Conservation (phyloP, 2,113 vertebrate species). For the Oriolus oriolus region DNA sequence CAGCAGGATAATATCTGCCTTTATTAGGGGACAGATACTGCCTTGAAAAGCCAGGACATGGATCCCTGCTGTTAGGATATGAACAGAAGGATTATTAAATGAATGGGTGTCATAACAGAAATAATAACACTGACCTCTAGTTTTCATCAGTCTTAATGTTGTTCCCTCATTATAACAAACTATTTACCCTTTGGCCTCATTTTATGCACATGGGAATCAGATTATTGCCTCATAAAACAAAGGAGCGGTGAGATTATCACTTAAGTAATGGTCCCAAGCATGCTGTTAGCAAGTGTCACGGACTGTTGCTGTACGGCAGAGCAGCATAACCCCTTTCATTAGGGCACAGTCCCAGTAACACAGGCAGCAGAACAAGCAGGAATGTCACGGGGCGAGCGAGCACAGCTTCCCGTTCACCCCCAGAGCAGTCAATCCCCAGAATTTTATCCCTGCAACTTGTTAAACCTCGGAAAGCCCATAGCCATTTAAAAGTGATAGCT, state of each 20-base stretch:
- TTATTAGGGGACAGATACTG: constrained; percentile 8
- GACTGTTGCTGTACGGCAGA: background rate
- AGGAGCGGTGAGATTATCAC: constrained; percentile 44
- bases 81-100: constrained; percentile 49
- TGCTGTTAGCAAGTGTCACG: background rate
- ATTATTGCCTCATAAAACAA: constrained; percentile 66
- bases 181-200: constrained; percentile 62
- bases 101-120: constrained; percentile 54
- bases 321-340: background rate
- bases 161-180: constrained; percentile 57
- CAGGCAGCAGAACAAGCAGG: background rate
- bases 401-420: background rate
- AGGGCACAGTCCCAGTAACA: background rate
- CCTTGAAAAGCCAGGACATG: constrained; percentile 9
- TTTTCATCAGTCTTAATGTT: constrained; percentile 58
- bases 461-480: background rate
- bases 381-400: background rate
- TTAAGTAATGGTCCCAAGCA: constrained; percentile 46
- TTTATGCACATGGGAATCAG: constrained; percentile 51
- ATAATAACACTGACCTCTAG: constrained; percentile 57
- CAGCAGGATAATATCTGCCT: constrained; percentile 18
- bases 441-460: background rate
- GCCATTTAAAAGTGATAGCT: background rate
- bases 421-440: background rate
- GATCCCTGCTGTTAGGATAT: background rate